phyloP scores from a whole-genome alignment of 2,888 invertebrate genomes.

The Graphium colonna region DNA sequence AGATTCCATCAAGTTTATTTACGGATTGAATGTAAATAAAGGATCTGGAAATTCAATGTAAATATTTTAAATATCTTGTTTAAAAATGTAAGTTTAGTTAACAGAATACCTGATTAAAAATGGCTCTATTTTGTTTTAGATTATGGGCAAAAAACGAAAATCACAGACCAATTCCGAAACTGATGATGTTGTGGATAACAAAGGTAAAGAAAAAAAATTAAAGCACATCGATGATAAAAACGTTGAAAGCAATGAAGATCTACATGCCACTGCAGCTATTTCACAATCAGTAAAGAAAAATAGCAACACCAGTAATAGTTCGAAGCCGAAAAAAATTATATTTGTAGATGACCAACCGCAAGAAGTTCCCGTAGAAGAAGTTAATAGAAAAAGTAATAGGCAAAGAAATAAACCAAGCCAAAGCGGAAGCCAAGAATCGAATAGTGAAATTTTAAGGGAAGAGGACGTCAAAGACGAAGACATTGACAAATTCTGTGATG shows the following conservation, averaged over 20 bases:
- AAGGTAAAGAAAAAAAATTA: slow-evolving; percentile 11
- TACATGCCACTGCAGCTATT: slow-evolving; percentile 15
- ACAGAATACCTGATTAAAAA: no score
- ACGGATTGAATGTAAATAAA: slow-evolving; percentile 9
- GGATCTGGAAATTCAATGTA: not conserved
- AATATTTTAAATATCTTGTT: no score
- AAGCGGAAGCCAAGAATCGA: not conserved
- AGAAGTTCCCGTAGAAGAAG: slow-evolving; percentile 7
- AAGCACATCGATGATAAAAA: not conserved
- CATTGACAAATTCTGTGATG: slow-evolving; percentile 68
- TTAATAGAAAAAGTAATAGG: slow-evolving; percentile 28
- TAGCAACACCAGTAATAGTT: slow-evolving; percentile 1
- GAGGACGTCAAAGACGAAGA: slow-evolving; percentile 63
- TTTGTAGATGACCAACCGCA: slow-evolving; percentile 23
- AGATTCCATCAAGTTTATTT: slow-evolving; percentile 1
- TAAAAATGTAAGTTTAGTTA: no score
- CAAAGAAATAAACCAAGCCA: not conserved
- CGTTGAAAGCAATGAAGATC: not conserved
- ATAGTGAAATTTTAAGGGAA: slow-evolving; percentile 36
- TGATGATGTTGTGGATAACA: slow-evolving; percentile 24
- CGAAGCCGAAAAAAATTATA: slow-evolving; percentile 24
- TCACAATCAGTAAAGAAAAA: slow-evolving; percentile 7
- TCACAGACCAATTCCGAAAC: slow-evolving; percentile 24
- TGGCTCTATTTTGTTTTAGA: slow-evolving; percentile 9
- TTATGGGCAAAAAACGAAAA: slow-evolving; percentile 44